Conservation (phyloP, 2,113 vertebrate species). For the Pseudorasbora parva region DNA sequence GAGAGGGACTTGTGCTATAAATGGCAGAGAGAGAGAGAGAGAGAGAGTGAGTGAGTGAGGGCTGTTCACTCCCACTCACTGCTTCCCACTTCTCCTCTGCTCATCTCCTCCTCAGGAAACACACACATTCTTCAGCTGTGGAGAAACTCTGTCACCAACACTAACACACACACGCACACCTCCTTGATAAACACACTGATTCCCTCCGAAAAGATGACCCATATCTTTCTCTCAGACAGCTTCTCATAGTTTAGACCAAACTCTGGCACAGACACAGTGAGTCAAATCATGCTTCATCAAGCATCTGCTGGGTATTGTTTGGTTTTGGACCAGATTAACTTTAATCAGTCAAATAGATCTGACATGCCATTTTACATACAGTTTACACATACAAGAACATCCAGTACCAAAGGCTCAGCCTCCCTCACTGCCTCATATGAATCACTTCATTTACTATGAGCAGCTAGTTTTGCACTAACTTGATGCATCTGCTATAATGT, state of each 20-base stretch:
- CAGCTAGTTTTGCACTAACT: background rate
- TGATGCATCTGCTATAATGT: background rate
- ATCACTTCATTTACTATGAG: background rate
- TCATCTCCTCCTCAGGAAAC: slow-evolving; percentile 51
- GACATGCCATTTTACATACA: background rate
- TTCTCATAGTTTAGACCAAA: slow-evolving; percentile 10
- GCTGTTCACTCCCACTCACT: slow-evolving; percentile 51
- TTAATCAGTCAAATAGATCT: slow-evolving; percentile 21
- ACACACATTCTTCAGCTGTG: slow-evolving; percentile 44
- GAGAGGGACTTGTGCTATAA: slow-evolving; percentile 41
- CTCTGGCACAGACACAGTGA: background rate
- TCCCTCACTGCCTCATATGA: background rate
- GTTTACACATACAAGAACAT: slow-evolving; percentile 26
- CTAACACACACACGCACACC: slow-evolving; percentile 1
- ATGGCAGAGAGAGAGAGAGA: slow-evolving; percentile 40
- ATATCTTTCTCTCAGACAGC: slow-evolving; percentile 2
- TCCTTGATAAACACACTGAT: background rate
- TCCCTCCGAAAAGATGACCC: background rate
- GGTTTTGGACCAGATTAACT: slow-evolving; percentile 7
- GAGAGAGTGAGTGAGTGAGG: slow-evolving; percentile 24
- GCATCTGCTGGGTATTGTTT: background rate
- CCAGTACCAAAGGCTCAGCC: slow-evolving; percentile 8
- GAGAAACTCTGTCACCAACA: slow-evolving; percentile 18
- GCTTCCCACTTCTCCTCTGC: slow-evolving; percentile 41
- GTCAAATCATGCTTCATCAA: slow-evolving; percentile 5